phyloP scores from a whole-genome alignment of 2,888 invertebrate species.

The Plagodis pulveraria region DNA sequence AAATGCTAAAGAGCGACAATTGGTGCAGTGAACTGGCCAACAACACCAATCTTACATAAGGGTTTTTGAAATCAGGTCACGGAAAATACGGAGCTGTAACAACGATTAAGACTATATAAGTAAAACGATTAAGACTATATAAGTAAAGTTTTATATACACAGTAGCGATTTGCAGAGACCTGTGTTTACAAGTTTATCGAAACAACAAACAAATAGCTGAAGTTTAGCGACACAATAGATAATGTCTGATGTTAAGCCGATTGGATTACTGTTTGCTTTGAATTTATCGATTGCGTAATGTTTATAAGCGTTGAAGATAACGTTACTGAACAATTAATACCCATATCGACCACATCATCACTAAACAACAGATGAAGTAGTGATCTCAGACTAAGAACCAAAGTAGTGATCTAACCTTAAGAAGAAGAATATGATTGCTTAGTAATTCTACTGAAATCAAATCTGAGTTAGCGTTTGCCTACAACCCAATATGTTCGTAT shows the following conservation, averaged over 20 bases:
- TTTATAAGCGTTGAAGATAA: no score
- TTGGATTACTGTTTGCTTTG: constrained; percentile 27
- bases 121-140: constrained; percentile 18
- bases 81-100: constrained; percentile 35
- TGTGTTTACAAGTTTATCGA: constrained; percentile 26
- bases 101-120: constrained; percentile 19
- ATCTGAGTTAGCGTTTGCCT: not conserved
- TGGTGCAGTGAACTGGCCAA: constrained; percentile 33
- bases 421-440: not conserved
- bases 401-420: no score
- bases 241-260: constrained; percentile 17
- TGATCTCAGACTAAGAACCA: no score
- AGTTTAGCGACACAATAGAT: constrained; percentile 22
- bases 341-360: not conserved
- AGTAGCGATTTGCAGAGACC: constrained; percentile 11
- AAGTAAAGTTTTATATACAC: constrained; percentile 1
- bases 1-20: constrained; percentile 23
- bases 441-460: not conserved
- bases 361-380: no score
- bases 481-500: not conserved
- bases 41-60: constrained; percentile 35
- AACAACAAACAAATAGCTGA: constrained; percentile 23
- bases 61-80: constrained; percentile 43
- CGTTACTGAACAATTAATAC: constrained; percentile 6
- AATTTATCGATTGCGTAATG: constrained; percentile 9